These are phyloP conservation scores for Amniataba percoides DNA, from an alignment of 2,797 vertebrate species.

Conservation along the genomic window DNA sequence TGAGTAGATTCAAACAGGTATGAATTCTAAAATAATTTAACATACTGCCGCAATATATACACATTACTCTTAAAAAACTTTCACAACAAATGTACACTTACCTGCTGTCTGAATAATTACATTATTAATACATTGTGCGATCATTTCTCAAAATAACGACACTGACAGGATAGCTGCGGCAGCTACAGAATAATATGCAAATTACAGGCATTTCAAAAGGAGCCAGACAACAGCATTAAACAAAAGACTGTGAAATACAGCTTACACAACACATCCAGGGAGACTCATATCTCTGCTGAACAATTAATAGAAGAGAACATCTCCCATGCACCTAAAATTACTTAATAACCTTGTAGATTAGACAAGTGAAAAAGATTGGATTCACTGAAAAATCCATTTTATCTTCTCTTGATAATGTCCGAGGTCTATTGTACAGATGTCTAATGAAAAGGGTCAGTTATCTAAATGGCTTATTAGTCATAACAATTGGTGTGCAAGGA, in stretches of 20 bases:
- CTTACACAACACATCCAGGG: slow-evolving; percentile 40
- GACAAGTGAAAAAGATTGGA: slow-evolving; percentile 43
- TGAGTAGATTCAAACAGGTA: slow-evolving; percentile 37
- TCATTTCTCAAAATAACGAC: slow-evolving; percentile 47
- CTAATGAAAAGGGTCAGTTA: slow-evolving; percentile 67
- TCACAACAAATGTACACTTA: slow-evolving; percentile 19
- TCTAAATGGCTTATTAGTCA: slow-evolving; percentile 67
- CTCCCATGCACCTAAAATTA: slow-evolving; percentile 44
- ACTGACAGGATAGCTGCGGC: slow-evolving; percentile 45
- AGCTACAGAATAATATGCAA: slow-evolving; percentile 65
- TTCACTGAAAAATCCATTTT: slow-evolving; percentile 50
- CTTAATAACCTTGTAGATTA: slow-evolving; percentile 65
- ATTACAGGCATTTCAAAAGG: slow-evolving; percentile 59
- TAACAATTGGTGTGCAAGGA: slow-evolving; percentile 50
- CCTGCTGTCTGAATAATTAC: slow-evolving; percentile 26
- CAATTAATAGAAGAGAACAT: slow-evolving; percentile 55
- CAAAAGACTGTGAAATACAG: slow-evolving; percentile 58
- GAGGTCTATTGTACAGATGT: slow-evolving; percentile 49
- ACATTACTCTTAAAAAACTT: slow-evolving; percentile 18
- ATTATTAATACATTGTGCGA: slow-evolving; percentile 44
- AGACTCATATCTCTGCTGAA: slow-evolving; percentile 38
- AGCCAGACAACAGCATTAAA: slow-evolving; percentile 58
- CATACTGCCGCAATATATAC: background rate
- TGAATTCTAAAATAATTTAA: slow-evolving; percentile 28
- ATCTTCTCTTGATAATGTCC: slow-evolving; percentile 61